Conservation (phyloP, 2,113 vertebrate species). For the Neotragus moschatus region DNA sequence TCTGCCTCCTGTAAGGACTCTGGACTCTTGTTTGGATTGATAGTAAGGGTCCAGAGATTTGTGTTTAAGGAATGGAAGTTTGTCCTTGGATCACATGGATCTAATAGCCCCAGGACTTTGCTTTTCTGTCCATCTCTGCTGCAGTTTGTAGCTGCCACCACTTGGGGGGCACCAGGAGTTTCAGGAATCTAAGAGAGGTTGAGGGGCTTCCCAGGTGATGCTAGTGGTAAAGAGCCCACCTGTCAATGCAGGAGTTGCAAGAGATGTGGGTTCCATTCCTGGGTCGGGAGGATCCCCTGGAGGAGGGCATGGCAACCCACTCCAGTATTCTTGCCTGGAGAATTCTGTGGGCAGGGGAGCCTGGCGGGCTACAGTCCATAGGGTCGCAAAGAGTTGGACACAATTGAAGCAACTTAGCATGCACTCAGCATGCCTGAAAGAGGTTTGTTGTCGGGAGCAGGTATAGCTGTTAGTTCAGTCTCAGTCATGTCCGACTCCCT, state of each 20-base stretch:
- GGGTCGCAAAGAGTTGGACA: not conserved
- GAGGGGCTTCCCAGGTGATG: not conserved
- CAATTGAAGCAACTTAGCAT: not conserved
- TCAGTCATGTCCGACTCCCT: too few relatives aligned
- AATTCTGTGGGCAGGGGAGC: not conserved
- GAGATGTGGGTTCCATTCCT: not conserved
- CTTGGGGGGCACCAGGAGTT: not conserved
- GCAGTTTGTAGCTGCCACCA: not conserved
- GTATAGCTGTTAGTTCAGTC: too few relatives aligned
- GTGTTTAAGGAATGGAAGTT: not conserved
- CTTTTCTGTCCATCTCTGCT: not conserved
- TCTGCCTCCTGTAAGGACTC: not conserved
- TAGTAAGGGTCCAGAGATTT: not conserved
- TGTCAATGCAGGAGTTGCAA: not conserved
- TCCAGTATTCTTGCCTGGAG: not conserved
- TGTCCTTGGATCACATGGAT: not conserved
- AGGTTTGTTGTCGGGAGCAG: not conserved
- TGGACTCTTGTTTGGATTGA: not conserved
- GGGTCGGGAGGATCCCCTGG: not conserved
- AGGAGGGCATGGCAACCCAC: not conserved
- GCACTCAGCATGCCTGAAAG: not conserved
- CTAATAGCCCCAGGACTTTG: not conserved
- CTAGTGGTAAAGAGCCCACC: not conserved
- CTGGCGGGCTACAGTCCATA: not conserved
- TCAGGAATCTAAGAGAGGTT: not conserved